phyloP scores from a whole-genome alignment of 2,888 invertebrate species.

The Dicycla oo region DNA sequence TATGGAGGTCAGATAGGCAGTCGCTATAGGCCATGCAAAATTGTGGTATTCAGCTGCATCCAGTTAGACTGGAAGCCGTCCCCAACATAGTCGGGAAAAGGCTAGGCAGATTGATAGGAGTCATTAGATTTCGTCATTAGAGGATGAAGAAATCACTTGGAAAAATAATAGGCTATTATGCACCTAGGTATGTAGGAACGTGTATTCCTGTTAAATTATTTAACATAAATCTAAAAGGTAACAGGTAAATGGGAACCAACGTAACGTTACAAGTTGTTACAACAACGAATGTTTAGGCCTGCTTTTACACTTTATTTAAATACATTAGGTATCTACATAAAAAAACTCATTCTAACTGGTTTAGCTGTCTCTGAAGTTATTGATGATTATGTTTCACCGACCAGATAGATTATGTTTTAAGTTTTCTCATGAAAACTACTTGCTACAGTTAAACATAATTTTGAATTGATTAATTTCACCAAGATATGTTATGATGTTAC shows the following conservation, averaged over 20 bases:
- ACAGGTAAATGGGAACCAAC: constrained; percentile 14
- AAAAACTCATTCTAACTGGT: constrained; percentile 43
- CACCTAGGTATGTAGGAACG: neutral
- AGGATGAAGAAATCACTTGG: neutral
- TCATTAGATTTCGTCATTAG: neutral
- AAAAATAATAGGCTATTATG: neutral
- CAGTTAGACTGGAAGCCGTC: too few species aligned
- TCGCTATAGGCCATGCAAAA: too few species aligned
- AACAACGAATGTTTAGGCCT: constrained; percentile 52
- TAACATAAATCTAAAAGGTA: constrained; percentile 10
- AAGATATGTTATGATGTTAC: neutral
- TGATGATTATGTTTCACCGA: constrained; percentile 28
- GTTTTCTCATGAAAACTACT: neutral
- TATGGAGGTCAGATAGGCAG: too few species aligned
- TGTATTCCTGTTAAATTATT: neutral
- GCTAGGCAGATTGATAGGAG: too few species aligned
- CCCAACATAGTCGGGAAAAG: too few species aligned
- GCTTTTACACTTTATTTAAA: constrained; percentile 31
- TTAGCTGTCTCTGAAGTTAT: constrained; percentile 36
- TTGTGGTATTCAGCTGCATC: too few species aligned
- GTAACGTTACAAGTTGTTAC: constrained; percentile 18
- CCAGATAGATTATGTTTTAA: constrained; percentile 27
- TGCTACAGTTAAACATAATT: neutral
- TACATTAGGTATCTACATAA: constrained; percentile 18
- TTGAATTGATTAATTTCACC: constrained; percentile 13